Evolutionary conservation across 2,113 vertebrate species (phyloP).

Genomic region (Lophura nycthemera): DNA sequence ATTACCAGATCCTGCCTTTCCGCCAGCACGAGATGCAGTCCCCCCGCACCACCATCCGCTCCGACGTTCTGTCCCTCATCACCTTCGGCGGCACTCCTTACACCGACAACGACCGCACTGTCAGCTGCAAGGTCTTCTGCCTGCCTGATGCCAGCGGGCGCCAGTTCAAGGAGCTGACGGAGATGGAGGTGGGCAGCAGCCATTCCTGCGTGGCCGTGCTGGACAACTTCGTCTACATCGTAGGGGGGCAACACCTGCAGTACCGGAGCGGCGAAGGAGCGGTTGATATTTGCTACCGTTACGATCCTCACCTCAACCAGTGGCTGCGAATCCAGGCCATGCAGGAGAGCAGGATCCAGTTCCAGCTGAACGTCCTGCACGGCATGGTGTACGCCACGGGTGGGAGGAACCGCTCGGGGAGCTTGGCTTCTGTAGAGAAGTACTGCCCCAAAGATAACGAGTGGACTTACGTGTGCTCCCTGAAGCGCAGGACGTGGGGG

Average conservation of each 20-base stretch:
- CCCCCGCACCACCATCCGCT: conserved; percentile 86
- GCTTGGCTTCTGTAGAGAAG: conserved; percentile 92
- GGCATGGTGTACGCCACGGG: conserved; percentile 92
- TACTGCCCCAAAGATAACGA: conserved; percentile 92
- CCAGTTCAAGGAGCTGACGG: conserved; percentile 91
- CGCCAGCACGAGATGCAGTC: conserved; percentile 97
- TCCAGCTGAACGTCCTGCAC: conserved; percentile 88
- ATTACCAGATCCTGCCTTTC: conserved; percentile 97
- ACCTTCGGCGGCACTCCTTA: conserved; percentile 96
- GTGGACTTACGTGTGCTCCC: conserved; percentile 89
- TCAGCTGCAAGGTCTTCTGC: conserved; percentile 89
- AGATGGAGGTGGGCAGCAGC: conserved; percentile 94
- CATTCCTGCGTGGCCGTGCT: conserved; percentile 92
- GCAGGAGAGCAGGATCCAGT: conserved; percentile 96
- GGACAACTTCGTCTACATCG: conserved; percentile 95
- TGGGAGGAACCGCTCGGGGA: conserved; percentile 93
- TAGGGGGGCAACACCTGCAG: conserved; percentile 94
- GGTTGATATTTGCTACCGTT: conserved; percentile 90
- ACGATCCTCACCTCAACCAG: conserved; percentile 90
- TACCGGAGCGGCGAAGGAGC: conserved; percentile 96
- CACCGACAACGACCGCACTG: conserved; percentile 92
- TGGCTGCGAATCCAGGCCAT: conserved; percentile 94
- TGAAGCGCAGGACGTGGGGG: conserved; percentile 95
- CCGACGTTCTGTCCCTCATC: conserved; percentile 85
- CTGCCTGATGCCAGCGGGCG: conserved; percentile 82